A percentile compares a stretch with the other conserved stretches of the same genome.
These are phyloP conservation scores for Ctenicera cuprea DNA, from an alignment of 2,888 invertebrate species.

Conservation along the genomic window DNA sequence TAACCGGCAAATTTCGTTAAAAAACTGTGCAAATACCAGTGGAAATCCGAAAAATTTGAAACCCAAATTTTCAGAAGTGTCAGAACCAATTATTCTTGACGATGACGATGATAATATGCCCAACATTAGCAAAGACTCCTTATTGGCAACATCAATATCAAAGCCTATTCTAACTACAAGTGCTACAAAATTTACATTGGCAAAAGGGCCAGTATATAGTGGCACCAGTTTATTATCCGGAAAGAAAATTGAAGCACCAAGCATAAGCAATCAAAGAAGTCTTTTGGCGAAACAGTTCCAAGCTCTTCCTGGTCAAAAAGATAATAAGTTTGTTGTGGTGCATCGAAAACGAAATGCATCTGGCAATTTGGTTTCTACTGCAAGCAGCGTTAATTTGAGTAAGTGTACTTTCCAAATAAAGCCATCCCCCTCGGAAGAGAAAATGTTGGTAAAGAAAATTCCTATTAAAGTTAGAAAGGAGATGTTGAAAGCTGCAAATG, in stretches of 20 bases:
- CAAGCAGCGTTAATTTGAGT: neutral
- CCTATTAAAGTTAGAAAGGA: neutral
- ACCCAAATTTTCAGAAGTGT: neutral
- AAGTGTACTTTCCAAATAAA: slow-evolving; percentile 5
- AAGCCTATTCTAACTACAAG: too few species aligned
- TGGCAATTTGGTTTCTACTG: neutral
- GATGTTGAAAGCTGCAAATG: neutral
- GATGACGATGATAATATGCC: too few species aligned
- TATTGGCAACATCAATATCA: too few species aligned
- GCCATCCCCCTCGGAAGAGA: neutral
- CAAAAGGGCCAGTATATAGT: too few species aligned
- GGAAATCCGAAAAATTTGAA: neutral
- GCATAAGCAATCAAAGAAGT: too few species aligned
- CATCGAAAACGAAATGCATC: neutral
- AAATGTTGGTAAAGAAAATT: slow-evolving; percentile 2
- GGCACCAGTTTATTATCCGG: too few species aligned
- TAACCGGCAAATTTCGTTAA: neutral
- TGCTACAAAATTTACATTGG: too few species aligned
- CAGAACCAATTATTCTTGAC: neutral
- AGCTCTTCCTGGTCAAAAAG: neutral
- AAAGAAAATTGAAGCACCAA: too few species aligned
- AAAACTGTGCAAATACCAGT: too few species aligned
- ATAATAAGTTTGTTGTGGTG: neutral
- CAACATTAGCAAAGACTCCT: too few species aligned
- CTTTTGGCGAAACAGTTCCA: too few species aligned